Conservation (phyloP, 2,888 invertebrate species). For the Dysmachus trigonus region DNA sequence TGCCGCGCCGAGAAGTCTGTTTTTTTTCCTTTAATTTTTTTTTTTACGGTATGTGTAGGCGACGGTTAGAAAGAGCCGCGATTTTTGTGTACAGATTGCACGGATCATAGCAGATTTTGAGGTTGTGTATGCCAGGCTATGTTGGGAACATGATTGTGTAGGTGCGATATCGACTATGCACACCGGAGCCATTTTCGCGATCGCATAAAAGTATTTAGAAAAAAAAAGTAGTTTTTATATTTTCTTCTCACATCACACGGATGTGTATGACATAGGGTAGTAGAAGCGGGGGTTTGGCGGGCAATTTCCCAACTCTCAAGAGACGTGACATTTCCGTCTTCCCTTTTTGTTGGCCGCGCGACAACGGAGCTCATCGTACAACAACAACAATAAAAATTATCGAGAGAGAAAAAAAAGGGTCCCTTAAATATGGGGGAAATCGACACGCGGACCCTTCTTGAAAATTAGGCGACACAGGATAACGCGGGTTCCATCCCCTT, state of each 20-base stretch:
- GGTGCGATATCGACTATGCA: conserved; percentile 3
- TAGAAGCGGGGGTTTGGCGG: not conserved
- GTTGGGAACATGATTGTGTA: not conserved
- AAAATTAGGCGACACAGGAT: not conserved
- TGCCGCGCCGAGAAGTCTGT: not conserved
- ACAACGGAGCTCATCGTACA: not conserved
- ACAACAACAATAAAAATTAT: not conserved
- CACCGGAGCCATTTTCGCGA: conserved; percentile 1
- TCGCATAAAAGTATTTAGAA: not conserved
- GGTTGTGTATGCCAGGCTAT: not conserved
- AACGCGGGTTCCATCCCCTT: not conserved
- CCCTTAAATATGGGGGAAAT: conserved; percentile 3
- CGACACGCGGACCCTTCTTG: not conserved
- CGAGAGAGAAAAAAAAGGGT: not conserved
- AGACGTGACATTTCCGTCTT: not conserved
- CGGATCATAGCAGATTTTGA: not conserved
- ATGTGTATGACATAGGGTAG: not conserved
- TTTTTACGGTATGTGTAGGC: not conserved
- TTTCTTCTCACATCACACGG: not conserved
- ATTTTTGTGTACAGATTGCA: not conserved
- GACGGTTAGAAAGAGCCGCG: not conserved
- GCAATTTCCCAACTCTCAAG: not conserved
- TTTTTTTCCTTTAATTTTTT: no score
- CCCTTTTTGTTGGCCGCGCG: not conserved
- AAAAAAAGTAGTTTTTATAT: not conserved